phyloP scores from a whole-genome alignment of 2,113 vertebrate species.

The Hypanus sabinus region DNA sequence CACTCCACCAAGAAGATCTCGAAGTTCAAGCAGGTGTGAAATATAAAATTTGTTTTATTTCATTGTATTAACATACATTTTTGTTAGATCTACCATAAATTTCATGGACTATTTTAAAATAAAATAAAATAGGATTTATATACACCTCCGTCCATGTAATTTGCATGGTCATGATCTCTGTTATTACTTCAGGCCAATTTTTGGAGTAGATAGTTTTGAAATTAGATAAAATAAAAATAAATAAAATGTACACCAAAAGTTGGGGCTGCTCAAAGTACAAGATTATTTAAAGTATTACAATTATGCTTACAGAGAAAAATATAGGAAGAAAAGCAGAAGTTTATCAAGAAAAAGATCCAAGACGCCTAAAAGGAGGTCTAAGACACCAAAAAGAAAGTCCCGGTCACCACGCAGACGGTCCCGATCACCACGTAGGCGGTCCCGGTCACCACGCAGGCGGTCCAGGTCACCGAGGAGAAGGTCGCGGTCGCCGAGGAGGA shows the following conservation, averaged over 20 bases:
- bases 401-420: neutral
- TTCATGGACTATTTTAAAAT: neutral
- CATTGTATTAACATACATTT: neutral
- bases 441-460: neutral
- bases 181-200: neutral
- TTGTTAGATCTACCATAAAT: too few relatives aligned
- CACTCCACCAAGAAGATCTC: constrained; percentile 67
- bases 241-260: neutral
- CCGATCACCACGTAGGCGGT: neutral
- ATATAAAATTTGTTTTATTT: neutral
- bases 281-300: neutral
- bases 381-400: constrained; percentile 52
- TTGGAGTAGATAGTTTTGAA: neutral
- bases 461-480: neutral
- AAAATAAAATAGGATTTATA: neutral
- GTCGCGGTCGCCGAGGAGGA: neutral
- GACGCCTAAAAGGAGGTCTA: constrained; percentile 57
- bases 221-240: neutral
- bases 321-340: constrained; percentile 73
- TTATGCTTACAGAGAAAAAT: constrained; percentile 60
- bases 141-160: neutral
- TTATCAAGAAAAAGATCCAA: constrained; percentile 50
- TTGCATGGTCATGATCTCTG: neutral
- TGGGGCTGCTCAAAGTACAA: neutral
- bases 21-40: constrained; percentile 71